Conservation (phyloP, 37 sponge, comb jelly and placozoan species). For the Diacarnus erythraeanus region DNA sequence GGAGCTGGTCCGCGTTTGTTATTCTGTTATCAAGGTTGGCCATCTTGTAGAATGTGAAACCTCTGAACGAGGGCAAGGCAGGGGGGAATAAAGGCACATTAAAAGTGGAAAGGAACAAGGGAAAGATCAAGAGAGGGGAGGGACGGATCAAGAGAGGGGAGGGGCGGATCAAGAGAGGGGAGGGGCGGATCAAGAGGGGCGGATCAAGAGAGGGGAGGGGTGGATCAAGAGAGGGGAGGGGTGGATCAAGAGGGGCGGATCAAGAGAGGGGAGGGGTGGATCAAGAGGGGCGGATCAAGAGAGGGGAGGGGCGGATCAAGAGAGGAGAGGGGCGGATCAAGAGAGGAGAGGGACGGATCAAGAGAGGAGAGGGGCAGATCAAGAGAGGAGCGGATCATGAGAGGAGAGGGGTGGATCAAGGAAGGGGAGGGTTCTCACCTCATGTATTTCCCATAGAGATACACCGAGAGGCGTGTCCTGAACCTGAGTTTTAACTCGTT, state of each 20-base stretch:
- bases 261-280: too few relatives aligned
- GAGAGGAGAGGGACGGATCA: background rate
- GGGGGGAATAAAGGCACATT: background rate
- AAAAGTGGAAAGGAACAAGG: too few relatives aligned
- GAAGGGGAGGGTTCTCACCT: constrained; percentile 26
- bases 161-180: too few relatives aligned
- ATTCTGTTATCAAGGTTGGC: constrained; percentile 92
- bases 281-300: too few relatives aligned
- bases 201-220: too few relatives aligned
- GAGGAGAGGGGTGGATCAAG: background rate
- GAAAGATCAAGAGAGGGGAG: too few relatives aligned
- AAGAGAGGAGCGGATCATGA: background rate
- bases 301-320: too few relatives aligned
- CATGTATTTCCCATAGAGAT: constrained; percentile 78
- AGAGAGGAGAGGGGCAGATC: background rate
- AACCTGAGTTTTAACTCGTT: constrained; percentile 86
- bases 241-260: too few relatives aligned
- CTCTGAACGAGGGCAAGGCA: constrained; percentile 24
- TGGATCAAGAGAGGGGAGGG: too few relatives aligned
- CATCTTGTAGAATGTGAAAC: constrained; percentile 95
- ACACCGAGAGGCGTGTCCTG: constrained; percentile 63
- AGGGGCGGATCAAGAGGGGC: too few relatives aligned
- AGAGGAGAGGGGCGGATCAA: background rate
- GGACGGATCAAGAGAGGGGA: too few relatives aligned
- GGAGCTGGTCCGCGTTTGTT: constrained; percentile 90